Evolutionary conservation across 2,113 vertebrate species (phyloP).

Genomic region (Puffinus mauretanicus): DNA sequence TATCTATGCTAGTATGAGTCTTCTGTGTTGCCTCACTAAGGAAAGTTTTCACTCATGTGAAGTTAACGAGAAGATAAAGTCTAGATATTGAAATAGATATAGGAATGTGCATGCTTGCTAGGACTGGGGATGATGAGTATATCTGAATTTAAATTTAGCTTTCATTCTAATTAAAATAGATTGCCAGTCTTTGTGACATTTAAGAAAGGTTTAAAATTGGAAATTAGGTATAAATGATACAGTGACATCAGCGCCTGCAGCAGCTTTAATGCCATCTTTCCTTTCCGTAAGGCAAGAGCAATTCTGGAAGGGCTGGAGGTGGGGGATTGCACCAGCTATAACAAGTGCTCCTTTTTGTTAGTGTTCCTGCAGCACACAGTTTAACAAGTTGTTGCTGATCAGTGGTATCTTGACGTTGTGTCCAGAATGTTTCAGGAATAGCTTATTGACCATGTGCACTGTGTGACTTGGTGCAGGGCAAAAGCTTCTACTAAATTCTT

Average conservation of each 20-base stretch:
- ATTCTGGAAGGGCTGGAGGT: background rate
- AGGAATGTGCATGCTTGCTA: background rate
- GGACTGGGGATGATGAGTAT: background rate
- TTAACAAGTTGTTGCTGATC: background rate
- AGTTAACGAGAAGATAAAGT: background rate
- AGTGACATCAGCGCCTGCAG: background rate
- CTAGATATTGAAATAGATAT: background rate
- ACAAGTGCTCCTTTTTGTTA: background rate
- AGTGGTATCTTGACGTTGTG: background rate
- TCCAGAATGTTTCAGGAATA: background rate
- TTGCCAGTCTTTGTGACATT: background rate
- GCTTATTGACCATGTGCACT: background rate
- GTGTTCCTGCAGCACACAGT: background rate
- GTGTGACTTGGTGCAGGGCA: background rate
- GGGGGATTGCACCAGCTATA: background rate
- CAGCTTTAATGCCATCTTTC: background rate
- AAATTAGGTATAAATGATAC: background rate
- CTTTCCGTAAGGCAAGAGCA: background rate
- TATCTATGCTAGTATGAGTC: background rate
- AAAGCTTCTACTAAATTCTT: background rate
- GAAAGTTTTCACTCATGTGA: background rate
- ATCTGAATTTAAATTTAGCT: background rate
- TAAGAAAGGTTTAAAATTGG: background rate
- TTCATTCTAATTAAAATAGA: background rate
- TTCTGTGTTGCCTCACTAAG: background rate